Conservation (phyloP, 2,113 vertebrate species). For the Anoplopoma fimbria region DNA sequence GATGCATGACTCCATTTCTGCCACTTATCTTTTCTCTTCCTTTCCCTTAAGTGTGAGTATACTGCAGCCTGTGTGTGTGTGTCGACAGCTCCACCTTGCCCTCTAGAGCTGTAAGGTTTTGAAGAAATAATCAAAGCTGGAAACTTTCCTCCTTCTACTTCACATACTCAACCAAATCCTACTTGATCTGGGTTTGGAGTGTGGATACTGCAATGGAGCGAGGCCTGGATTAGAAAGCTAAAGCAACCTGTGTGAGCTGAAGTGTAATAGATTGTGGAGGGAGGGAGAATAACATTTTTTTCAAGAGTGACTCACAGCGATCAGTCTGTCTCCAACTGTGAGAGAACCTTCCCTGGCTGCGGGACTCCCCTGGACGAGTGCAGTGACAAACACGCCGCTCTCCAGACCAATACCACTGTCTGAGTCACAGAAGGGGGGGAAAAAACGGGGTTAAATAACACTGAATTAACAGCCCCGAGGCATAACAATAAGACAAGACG, state of each 20-base stretch:
- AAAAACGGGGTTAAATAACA: neutral
- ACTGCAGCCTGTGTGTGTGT: slow-evolving; percentile 12
- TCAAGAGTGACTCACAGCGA: slow-evolving; percentile 89
- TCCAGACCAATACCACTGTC: slow-evolving; percentile 94
- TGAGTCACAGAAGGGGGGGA: slow-evolving; percentile 71
- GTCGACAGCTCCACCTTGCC: slow-evolving; percentile 41
- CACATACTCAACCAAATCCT: slow-evolving; percentile 47
- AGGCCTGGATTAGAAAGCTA: slow-evolving; percentile 52
- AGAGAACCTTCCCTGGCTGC: slow-evolving; percentile 95
- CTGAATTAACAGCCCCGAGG: neutral
- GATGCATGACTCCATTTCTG: slow-evolving; percentile 32
- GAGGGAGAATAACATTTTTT: neutral
- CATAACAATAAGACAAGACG: neutral
- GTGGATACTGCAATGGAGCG: slow-evolving; percentile 49
- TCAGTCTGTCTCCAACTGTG: slow-evolving; percentile 92
- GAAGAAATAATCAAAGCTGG: slow-evolving; percentile 46
- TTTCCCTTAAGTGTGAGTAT: neutral
- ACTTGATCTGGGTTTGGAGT: slow-evolving; percentile 50
- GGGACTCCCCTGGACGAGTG: slow-evolving; percentile 91
- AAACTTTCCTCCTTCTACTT: slow-evolving; percentile 40
- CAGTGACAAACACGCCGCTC: slow-evolving; percentile 90
- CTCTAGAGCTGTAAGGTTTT: slow-evolving; percentile 13
- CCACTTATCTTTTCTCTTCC: slow-evolving; percentile 15
- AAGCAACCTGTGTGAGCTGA: slow-evolving; percentile 23
- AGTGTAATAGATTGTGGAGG: slow-evolving; percentile 14